phyloP scores from a whole-genome alignment of 2,888 invertebrate genomes.

The Drosophila macrothrix region DNA sequence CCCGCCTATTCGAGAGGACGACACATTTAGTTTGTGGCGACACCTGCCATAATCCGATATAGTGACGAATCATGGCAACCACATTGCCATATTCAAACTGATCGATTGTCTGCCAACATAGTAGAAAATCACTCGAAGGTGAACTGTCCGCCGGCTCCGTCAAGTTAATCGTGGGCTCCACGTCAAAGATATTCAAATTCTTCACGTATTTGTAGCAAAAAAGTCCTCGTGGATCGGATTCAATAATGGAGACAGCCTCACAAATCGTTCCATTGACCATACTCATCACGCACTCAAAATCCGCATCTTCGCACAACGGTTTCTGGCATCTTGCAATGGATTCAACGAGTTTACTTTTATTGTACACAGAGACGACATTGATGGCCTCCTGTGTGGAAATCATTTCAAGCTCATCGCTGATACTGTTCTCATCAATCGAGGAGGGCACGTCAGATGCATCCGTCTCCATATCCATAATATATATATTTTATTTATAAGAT shows the following conservation, averaged over 20 bases:
- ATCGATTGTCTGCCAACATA: conserved; percentile 54
- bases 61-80: conserved; percentile 70
- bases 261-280: conserved; percentile 58
- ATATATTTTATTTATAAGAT: background rate
- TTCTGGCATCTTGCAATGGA: conserved; percentile 41
- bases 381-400: background rate
- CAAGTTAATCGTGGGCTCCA: background rate
- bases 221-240: conserved; percentile 61
- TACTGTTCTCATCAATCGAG: background rate
- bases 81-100: conserved; percentile 64
- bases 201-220: conserved; percentile 71
- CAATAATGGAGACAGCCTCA: conserved; percentile 60
- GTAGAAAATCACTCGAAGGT: conserved; percentile 20
- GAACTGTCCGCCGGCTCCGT: background rate
- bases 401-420: background rate
- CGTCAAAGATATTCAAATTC: background rate
- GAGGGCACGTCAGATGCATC: background rate
- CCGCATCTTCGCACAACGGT: conserved; percentile 54
- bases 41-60: conserved; percentile 73
- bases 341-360: conserved; percentile 1
- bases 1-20: conserved; percentile 56
- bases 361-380: background rate
- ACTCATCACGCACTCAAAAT: conserved; percentile 54
- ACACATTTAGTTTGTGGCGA: conserved; percentile 79
- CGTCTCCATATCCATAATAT: background rate